phyloP scores from a whole-genome alignment of 1,140 invertebrate genomes.

The Diachasma alloeum region DNA sequence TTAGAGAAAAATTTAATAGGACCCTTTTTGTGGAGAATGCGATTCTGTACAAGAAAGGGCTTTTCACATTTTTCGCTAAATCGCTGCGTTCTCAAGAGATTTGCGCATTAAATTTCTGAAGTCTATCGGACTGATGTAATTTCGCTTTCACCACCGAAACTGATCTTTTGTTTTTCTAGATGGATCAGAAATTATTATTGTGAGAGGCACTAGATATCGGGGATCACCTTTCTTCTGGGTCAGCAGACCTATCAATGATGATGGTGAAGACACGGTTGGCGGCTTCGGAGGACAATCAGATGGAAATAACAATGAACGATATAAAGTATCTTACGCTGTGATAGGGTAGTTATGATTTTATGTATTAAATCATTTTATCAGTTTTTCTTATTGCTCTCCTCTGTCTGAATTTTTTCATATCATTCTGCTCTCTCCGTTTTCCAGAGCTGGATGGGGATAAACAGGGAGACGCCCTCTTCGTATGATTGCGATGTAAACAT shows the following conservation, averaged over 20 bases:
- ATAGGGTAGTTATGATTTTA: conserved; percentile 31
- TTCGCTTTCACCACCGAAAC: background rate
- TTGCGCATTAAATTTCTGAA: no score
- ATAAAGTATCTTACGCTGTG: conserved; percentile 34
- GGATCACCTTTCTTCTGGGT: conserved; percentile 35
- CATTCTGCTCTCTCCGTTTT: background rate
- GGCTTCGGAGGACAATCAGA: conserved; percentile 1
- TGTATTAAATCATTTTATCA: no score
- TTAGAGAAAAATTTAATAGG: background rate
- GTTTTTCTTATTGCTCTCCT: no score
- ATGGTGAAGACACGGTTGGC: conserved; percentile 19
- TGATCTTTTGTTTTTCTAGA: background rate
- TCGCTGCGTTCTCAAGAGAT: no score
- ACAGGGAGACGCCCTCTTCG: conserved; percentile 26
- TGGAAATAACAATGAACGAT: background rate
- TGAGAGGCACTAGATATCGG: conserved; percentile 15
- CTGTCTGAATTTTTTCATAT: no score
- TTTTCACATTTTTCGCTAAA: no score
- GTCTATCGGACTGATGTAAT: no score
- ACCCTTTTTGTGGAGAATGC: no score
- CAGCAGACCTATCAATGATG: conserved; percentile 30
- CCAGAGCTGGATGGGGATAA: conserved; percentile 40
- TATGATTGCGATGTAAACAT: background rate
- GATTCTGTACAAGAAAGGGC: no score
- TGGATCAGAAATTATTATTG: conserved; percentile 9